Conservation (phyloP, 2,113 vertebrate genomes). For the Donacobius atricapilla region DNA sequence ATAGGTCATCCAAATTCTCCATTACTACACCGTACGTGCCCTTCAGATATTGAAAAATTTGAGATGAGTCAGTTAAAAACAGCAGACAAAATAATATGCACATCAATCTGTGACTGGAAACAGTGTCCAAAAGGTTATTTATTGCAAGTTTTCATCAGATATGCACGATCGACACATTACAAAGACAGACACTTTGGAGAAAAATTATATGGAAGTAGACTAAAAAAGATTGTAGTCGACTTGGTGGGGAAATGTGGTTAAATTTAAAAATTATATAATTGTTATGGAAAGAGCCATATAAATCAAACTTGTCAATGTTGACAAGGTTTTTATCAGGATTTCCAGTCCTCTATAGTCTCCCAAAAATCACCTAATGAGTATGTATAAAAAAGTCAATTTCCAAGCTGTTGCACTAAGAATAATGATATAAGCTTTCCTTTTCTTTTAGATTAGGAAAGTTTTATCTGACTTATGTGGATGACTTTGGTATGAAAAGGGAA, state of each 20-base stretch:
- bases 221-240: constrained; percentile 46
- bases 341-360: neutral
- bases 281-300: constrained; percentile 60
- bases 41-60: neutral
- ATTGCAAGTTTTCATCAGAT: constrained; percentile 73
- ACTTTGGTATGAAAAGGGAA: neutral
- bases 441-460: constrained; percentile 14
- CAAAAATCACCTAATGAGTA: neutral
- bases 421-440: neutral
- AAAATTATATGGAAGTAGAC: constrained; percentile 48
- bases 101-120: constrained; percentile 64
- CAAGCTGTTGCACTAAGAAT: constrained; percentile 29
- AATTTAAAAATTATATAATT: constrained; percentile 66
- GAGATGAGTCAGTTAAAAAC: constrained; percentile 42
- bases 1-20: constrained; percentile 43
- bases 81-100: constrained; percentile 60
- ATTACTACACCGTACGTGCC: neutral
- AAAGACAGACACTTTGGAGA: constrained; percentile 58
- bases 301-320: constrained; percentile 64
- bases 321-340: constrained; percentile 45
- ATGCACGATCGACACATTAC: constrained; percentile 60
- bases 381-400: constrained; percentile 39
- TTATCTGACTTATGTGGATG: constrained; percentile 7
- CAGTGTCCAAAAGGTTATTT: constrained; percentile 65
- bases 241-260: constrained; percentile 45